phyloP scores from a whole-genome alignment of 2,888 invertebrate genomes.

The Pemphredon lugubris region DNA sequence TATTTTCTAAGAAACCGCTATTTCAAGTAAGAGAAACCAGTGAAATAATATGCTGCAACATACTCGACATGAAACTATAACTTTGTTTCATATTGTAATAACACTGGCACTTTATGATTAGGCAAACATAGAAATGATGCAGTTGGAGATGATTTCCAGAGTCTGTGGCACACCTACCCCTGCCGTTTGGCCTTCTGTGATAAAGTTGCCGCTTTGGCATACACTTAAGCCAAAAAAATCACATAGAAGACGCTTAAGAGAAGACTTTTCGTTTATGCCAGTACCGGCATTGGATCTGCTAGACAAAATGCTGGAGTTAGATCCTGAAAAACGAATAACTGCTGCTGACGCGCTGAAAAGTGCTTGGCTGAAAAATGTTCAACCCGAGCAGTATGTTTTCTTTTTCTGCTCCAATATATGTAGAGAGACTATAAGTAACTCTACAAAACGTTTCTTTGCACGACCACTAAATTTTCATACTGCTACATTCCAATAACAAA shows the following conservation, averaged over 20 bases:
- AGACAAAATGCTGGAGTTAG: slow-evolving; percentile 97
- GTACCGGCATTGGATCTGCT: slow-evolving; percentile 92
- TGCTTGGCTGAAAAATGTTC: slow-evolving; percentile 94
- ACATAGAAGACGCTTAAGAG: slow-evolving; percentile 93
- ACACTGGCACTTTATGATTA: slow-evolving; percentile 75
- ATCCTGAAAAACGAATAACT: slow-evolving; percentile 95
- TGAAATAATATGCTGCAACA: too few relatives aligned
- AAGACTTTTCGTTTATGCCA: slow-evolving; percentile 97
- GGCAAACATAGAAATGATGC: slow-evolving; percentile 96
- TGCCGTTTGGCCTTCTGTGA: slow-evolving; percentile 98
- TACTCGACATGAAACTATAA: too few relatives aligned
- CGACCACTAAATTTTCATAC: too few relatives aligned
- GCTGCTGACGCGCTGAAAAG: slow-evolving; percentile 96
- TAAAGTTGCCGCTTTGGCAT: slow-evolving; percentile 95
- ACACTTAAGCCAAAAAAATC: slow-evolving; percentile 95
- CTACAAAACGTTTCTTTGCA: too few relatives aligned
- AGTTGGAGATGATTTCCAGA: slow-evolving; percentile 95
- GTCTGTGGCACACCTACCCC: slow-evolving; percentile 98
- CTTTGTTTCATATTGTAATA: slow-evolving; percentile 1
- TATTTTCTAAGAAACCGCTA: slow-evolving; percentile 96
- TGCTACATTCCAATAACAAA: too few relatives aligned
- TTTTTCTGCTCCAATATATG: slow-evolving; percentile 24
- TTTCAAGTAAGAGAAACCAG: slow-evolving; percentile 88
- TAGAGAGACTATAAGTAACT: too few relatives aligned
- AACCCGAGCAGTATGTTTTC: slow-evolving; percentile 91